Base-by-base conservation (phyloP, 2,888 invertebrate species). In the Tinea pellionella region DNA sequence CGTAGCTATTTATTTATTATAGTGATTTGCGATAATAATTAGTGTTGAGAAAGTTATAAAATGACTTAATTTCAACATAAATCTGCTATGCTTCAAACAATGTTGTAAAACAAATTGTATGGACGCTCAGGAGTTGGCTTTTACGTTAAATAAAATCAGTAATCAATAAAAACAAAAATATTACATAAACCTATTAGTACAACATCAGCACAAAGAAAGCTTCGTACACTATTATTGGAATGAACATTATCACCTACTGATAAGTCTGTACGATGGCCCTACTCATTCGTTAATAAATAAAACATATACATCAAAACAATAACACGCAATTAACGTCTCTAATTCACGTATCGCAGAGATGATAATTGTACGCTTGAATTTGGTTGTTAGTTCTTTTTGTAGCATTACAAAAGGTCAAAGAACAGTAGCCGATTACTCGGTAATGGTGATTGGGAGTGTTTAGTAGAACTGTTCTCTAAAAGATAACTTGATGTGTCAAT, bases 401-500 rank as follows among this genome's bases (percentile, higher is more conserved):
- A 32, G 24, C 11, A 30, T 3, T 2, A 9, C 12, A 30, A 68
- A 73, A 75, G 85, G 85, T 86, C 85, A 86, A 84, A 84, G 84
- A 80, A 81, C 85, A 81, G 67, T 37, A 68, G 73, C 76, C 80
- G 83, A 82, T 81, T 78, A 80, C 72, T 65, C 68, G 12, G 67
- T 69, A 68, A 53, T 59, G 61, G 47, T 64, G 63, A 71, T 72
- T 69, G 72, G 65, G 65, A 67, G 72, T 71, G 73, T 70, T 74
- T 75, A 76, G 72, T 32, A 32, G 15, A 15, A 37, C 37, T 37
- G 37, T 37, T 37, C 37, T 37, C 9, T 37, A 37, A 2, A 37
- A 37, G 37, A 37, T 37, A 37, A 37, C 37, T 37, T 37, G 37
- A 12, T 37, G 37, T 37, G 11, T 37, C 37, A n/a, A 37, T 37